Base-by-base conservation (phyloP, 37 sponge, comb jelly and placozoan genomes). In the Oopsacas minuta region DNA sequence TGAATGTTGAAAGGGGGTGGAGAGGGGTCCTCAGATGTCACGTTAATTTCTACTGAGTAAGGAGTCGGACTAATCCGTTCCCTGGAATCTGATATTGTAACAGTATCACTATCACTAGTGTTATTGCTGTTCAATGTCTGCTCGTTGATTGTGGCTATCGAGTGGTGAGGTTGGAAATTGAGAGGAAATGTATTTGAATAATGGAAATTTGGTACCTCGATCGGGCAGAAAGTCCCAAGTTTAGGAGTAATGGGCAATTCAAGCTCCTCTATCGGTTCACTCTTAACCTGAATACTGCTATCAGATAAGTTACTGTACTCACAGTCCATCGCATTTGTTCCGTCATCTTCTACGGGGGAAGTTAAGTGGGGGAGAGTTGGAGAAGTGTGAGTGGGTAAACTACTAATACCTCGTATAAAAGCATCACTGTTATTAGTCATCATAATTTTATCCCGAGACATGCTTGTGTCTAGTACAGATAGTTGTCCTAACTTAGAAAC, bases 301-400 rank as follows among this genome's bases (percentile, higher is more conserved):
- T 5, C 7, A 5, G 22, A 5, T 32, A 25, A 32, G 28, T 61
- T 61, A 3, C 1, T 3, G 20, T 61, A 25, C 22, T 61, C 75
- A 12, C 75, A 61, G 28, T 61, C 75, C 75, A 61, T 61, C 28
- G 75, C 28, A 61, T 34, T 10, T 3, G 7, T 25, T 25, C 28
- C 22, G 28, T 61, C 28, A 34, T 61, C 30, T 12, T 3, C 75
- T 20, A 12, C 28, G 17, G 30, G 75, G 20, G 75, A 12, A 34
- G 7, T 61, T 89, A 89, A 42, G 89, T 88, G 0, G 89, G 86
- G 34, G 90, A 89, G 53, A 89, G 90, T 0, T 87, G 86, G 34
- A 90, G 86, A 15, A 91, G 91, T 1, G 85, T 83, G 1, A 87
- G 86, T 36, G 90, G 91, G 20, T 35, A 61, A 23, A 39, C 46